Evolutionary conservation across 1,140 invertebrate species (phyloP).

Genomic region (Lordiphosa mommai): DNA sequence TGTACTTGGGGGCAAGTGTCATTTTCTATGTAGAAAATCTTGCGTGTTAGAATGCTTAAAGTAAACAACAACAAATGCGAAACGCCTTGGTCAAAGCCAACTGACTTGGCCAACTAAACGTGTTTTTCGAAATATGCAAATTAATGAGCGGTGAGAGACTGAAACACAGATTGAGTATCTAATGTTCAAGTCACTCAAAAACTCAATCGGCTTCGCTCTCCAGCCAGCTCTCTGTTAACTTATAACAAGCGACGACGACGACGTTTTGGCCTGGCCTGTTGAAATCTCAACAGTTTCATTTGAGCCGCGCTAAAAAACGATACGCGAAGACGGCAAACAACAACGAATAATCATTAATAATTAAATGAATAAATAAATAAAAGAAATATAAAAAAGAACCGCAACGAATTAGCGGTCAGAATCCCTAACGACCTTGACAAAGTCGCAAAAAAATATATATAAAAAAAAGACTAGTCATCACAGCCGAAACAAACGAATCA

Average conservation of each 20-base stretch:
- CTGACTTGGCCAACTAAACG: constrained; percentile 35
- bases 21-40: constrained; percentile 16
- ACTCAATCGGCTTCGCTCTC: constrained; percentile 48
- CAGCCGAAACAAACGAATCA: constrained; percentile 36
- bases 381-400: constrained; percentile 27
- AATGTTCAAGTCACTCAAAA: constrained; percentile 39
- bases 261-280: constrained; percentile 5
- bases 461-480: constrained; percentile 49
- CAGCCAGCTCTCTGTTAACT: constrained; percentile 25
- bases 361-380: constrained; percentile 6
- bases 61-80: constrained; percentile 3
- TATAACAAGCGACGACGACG: not conserved
- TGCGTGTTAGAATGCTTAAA: constrained; percentile 55
- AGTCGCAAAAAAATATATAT: constrained; percentile 39
- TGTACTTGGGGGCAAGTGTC: constrained; percentile 9
- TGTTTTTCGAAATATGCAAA: constrained; percentile 61
- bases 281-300: constrained; percentile 74
- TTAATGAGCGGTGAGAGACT: constrained; percentile 34
- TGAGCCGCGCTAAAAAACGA: constrained; percentile 78
- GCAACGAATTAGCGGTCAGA: constrained; percentile 25
- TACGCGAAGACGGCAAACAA: constrained; percentile 53
- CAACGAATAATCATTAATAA: constrained; percentile 11
- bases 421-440: constrained; percentile 57
- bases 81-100: too few species aligned
- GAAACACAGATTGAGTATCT: not conserved